These are phyloP conservation scores for Halcyon leucocephala DNA, from an alignment of 2,797 vertebrate species.

Conservation along the genomic window DNA sequence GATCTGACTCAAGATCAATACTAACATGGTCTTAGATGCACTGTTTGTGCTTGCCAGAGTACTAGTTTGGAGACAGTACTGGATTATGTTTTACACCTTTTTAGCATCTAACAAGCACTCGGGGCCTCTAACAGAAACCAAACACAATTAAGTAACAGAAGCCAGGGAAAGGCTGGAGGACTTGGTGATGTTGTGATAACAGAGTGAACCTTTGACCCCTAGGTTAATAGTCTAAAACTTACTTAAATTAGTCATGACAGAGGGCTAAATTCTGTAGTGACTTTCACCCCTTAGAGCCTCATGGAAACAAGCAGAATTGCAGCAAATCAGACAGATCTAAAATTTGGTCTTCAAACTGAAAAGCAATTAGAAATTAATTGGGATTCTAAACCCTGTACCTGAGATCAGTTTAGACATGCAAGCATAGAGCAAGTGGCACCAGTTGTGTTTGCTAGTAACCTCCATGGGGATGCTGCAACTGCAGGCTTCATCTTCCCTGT, in stretches of 20 bases:
- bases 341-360: neutral
- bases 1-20: conserved; percentile 73
- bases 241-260: conserved; percentile 32
- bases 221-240: conserved; percentile 34
- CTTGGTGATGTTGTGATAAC: conserved; percentile 10
- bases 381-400: neutral
- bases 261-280: neutral
- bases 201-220: neutral
- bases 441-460: neutral
- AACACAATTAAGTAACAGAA: conserved; percentile 56
- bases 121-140: conserved; percentile 38
- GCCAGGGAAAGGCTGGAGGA: conserved; percentile 1
- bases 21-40: conserved; percentile 70
- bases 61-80: conserved; percentile 67
- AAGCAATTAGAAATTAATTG: neutral
- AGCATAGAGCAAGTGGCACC: neutral
- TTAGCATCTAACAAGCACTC: conserved; percentile 64
- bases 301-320: neutral
- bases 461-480: rapidly evolving
- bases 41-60: conserved; percentile 62
- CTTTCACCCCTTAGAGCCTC: neutral
- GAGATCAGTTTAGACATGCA: neutral
- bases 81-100: conserved; percentile 72
- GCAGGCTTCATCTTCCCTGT: neutral
- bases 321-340: neutral